A percentile compares a stretch with the other conserved stretches of the same genome.
Conservation (phyloP, 2,888 invertebrate genomes). For the Nephrotoma appendiculata region DNA sequence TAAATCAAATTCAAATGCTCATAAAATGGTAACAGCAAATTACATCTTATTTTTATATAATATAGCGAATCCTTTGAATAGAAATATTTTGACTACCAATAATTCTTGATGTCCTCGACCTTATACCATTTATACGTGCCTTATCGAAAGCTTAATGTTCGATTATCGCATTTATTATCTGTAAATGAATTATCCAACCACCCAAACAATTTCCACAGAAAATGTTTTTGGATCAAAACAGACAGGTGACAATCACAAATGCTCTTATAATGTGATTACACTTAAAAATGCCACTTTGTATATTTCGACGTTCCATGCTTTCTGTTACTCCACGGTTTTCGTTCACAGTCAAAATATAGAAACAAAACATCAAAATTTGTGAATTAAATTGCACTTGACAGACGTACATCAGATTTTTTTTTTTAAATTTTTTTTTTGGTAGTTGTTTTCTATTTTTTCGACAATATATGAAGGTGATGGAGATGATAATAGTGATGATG, state of each 20-base stretch:
- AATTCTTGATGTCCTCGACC: too few species aligned
- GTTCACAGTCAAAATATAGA: background rate
- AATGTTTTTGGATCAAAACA: background rate
- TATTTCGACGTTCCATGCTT: background rate
- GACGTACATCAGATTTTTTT: background rate
- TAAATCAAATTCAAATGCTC: too few species aligned
- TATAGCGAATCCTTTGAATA: too few species aligned
- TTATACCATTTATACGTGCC: too few species aligned
- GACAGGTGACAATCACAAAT: background rate
- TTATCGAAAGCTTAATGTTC: too few species aligned
- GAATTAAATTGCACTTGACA: background rate
- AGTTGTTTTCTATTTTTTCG: background rate
- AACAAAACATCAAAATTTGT: background rate
- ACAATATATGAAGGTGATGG: background rate
- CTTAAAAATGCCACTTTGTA: background rate
- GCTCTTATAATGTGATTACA: background rate
- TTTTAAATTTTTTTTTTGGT: background rate
- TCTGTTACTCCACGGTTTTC: background rate
- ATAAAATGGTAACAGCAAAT: too few species aligned
- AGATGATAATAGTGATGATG: background rate
- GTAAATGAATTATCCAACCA: too few species aligned
- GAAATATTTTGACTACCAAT: too few species aligned
- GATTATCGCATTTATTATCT: too few species aligned
- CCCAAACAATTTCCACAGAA: too few species aligned
- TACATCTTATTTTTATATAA: too few species aligned